Evolutionary conservation across 2,888 invertebrate species (phyloP).

Genomic region (Noctua pronuba): DNA sequence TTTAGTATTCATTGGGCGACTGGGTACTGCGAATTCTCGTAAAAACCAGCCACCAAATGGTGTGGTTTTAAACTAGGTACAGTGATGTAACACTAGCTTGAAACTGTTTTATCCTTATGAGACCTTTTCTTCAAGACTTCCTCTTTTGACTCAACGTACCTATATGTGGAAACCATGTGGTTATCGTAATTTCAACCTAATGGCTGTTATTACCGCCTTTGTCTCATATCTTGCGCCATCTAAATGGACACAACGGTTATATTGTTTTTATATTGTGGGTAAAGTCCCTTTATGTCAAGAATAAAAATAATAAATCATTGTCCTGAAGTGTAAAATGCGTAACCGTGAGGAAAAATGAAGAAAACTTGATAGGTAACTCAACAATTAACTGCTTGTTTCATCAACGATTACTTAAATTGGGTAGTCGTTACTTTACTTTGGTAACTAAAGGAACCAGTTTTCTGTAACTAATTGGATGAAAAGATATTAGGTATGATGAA

Average conservation of each 20-base stretch:
- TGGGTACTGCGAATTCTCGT: not conserved
- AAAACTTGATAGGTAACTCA: slow-evolving; percentile 1
- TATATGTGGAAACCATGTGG: not conserved
- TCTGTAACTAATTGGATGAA: slow-evolving; percentile 15
- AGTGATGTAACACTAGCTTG: not conserved
- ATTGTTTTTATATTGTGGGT: slow-evolving; percentile 24
- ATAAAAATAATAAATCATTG: not conserved
- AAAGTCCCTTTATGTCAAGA: slow-evolving; percentile 27
- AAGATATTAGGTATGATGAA: slow-evolving; percentile 3
- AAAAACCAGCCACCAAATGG: not conserved
- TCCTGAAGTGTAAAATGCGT: not conserved
- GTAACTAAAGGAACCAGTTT: slow-evolving; percentile 3
- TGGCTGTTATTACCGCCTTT: slow-evolving; percentile 32
- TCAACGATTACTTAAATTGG: not conserved
- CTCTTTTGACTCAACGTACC: slow-evolving; percentile 4
- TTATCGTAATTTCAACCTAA: slow-evolving; percentile 34
- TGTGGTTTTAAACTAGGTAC: not conserved
- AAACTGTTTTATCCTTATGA: not conserved
- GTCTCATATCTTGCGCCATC: slow-evolving; percentile 50
- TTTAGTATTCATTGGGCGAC: not conserved
- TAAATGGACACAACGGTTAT: slow-evolving; percentile 13
- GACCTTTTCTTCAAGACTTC: slow-evolving; percentile 19
- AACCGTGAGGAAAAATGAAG: not conserved
- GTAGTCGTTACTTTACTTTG: not conserved
- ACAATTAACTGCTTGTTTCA: not conserved